These are phyloP conservation scores for Diphyllodes magnificus DNA, from an alignment of 2,113 vertebrate species.

Conservation along the genomic window DNA sequence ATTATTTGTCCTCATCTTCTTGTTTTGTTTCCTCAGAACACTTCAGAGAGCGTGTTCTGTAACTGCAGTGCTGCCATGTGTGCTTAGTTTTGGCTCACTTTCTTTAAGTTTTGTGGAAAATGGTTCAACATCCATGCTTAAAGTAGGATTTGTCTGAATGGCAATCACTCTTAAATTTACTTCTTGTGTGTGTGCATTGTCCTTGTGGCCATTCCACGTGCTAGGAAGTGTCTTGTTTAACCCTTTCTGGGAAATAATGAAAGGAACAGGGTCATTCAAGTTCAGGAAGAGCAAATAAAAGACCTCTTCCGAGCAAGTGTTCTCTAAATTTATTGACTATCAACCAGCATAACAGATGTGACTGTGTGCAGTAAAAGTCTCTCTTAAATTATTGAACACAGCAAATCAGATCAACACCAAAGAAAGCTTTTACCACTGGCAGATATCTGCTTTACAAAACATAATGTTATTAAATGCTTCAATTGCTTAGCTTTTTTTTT, in stretches of 20 bases:
- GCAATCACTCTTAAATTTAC: not conserved
- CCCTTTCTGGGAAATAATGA: not conserved
- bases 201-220: not conserved
- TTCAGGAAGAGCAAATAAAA: not conserved
- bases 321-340: conserved; percentile 18
- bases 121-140: not conserved
- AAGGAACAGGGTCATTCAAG: not conserved
- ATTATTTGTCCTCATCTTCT: not conserved
- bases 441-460: conserved; percentile 2
- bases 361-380: not conserved
- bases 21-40: not conserved
- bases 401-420: conserved; percentile 23
- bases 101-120: not conserved
- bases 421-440: conserved; percentile 18
- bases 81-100: not conserved
- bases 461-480: not conserved
- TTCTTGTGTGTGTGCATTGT: not conserved
- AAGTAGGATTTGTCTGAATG: not conserved
- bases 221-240: not conserved
- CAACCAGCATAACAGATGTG: not conserved
- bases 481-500: not conserved
- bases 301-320: not conserved
- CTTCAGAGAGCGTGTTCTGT: accelerated
- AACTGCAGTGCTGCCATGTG: not conserved
- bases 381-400: conserved; percentile 36